Evolutionary conservation across 2,797 vertebrate genomes (phyloP).

Genomic region (Pampus argenteus): DNA sequence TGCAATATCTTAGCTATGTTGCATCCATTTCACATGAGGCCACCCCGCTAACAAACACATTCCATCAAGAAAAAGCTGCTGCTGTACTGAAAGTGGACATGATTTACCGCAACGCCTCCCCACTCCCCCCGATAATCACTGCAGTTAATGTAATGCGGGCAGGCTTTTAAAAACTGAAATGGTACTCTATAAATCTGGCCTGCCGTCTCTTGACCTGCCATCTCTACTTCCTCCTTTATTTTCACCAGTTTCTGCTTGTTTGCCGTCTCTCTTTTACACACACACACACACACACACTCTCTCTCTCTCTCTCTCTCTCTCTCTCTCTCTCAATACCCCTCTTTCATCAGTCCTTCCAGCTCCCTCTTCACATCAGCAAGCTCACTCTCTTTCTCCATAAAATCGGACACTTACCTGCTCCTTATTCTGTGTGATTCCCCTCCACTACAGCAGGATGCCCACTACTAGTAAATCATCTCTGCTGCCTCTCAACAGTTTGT

Average conservation of each 20-base stretch:
- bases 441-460: constrained; percentile 53
- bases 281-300: neutral
- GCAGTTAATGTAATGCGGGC: constrained; percentile 80
- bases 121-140: constrained; percentile 75
- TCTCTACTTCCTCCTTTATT: constrained; percentile 47
- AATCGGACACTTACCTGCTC: too few relatives aligned
- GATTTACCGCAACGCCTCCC: constrained; percentile 77
- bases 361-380: constrained; percentile 37
- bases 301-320: constrained; percentile 3
- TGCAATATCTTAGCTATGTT: constrained; percentile 28
- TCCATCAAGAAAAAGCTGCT: constrained; percentile 75
- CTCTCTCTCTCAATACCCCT: neutral
- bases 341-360: constrained; percentile 30
- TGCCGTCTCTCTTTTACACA: constrained; percentile 11
- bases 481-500: constrained; percentile 52
- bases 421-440: constrained; percentile 35
- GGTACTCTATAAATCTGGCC: constrained; percentile 77
- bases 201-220: constrained; percentile 69
- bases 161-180: constrained; percentile 82
- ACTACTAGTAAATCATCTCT: constrained; percentile 64
- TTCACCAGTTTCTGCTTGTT: constrained; percentile 28
- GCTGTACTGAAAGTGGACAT: constrained; percentile 77
- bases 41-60: constrained; percentile 69
- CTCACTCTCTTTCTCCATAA: constrained; percentile 17
- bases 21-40: constrained; percentile 33